Evolutionary conservation across 2,113 vertebrate genomes (phyloP).

Genomic region (Donacobius atricapilla): DNA sequence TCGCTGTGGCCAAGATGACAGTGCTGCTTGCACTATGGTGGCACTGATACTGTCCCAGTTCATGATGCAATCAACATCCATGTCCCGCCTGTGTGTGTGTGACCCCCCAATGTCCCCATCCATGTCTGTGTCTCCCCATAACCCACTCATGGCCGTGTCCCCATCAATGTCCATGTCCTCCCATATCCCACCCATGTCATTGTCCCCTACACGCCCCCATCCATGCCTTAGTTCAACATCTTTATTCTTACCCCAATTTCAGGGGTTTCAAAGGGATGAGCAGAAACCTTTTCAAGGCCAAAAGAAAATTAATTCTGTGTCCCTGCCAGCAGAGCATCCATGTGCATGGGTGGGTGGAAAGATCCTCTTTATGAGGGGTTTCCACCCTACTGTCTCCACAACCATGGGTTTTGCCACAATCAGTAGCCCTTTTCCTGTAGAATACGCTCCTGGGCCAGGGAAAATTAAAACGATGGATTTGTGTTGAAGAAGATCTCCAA

Average conservation of each 20-base stretch:
- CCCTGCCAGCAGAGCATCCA: neutral
- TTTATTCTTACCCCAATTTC: neutral
- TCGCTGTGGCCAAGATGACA: constrained; percentile 81
- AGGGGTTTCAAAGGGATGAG: neutral
- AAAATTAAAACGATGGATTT: neutral
- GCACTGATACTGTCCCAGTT: constrained; percentile 78
- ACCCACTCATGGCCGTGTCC: no score
- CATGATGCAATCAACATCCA: neutral
- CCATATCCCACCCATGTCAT: no score
- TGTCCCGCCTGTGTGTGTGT: neutral
- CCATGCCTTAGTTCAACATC: neutral
- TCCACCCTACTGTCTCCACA: neutral
- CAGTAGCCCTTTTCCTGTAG: neutral
- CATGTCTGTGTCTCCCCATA: neutral
- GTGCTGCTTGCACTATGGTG: constrained; percentile 51
- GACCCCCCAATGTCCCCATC: neutral
- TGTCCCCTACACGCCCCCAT: neutral
- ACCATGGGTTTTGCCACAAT: neutral
- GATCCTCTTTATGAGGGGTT: neutral
- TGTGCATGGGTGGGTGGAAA: neutral
- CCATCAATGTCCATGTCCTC: neutral
- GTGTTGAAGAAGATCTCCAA: no score
- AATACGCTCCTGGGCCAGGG: neutral
- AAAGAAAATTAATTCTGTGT: neutral
- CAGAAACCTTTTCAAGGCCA: neutral